Base-by-base conservation (phyloP, 2,113 vertebrate species). In the Hoplias malabaricus region DNA sequence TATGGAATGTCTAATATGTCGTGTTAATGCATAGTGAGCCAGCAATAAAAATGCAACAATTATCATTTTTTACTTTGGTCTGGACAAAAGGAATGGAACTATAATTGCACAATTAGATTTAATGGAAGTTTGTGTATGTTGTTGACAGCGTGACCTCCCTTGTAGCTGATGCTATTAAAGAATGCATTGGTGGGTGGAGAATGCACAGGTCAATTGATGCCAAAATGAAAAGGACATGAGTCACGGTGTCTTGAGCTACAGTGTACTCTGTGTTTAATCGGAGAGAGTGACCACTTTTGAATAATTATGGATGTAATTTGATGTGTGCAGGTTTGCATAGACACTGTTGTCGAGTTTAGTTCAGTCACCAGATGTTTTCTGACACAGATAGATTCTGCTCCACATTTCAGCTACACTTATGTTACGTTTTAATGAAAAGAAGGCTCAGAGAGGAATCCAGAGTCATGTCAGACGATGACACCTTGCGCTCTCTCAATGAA, bases 301-400 rank as follows among this genome's bases (percentile, higher is more conserved):
- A 23, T 48, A 50, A 63, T 34, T 61, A 27, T 63, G 29, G 57
- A 63, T 62, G 40, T 62, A 50, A 63, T 62, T 23, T 33, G 57
- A 48, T 46, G 34, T 36, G 57, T 34, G 46, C 43, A 65, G 43
- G 42, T 65, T 65, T 21, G 48, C 31, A 75, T 31, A 21, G 31
- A 53, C 57, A 33, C 29, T 2, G 57, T 29, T 33, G 14, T 16
- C 34, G 73, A 66, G 33, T 29, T 56, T 27, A 38, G 31, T 65
- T 74, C 59, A 53, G 61, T 53, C 43, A 75, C 59, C 62, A 66
- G 61, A 75, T 67, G 61, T 67, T 66, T 34, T 54, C 31, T 29
- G 33, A 38, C 43, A 66, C 73, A 75, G 46, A 75, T 54, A 61
- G 61, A 75, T 42, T 75, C 59, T 75, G 62, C n/a, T 75, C 29